Base-by-base conservation (phyloP, 2,113 vertebrate genomes). In the Cricetomys ansorgei region DNA sequence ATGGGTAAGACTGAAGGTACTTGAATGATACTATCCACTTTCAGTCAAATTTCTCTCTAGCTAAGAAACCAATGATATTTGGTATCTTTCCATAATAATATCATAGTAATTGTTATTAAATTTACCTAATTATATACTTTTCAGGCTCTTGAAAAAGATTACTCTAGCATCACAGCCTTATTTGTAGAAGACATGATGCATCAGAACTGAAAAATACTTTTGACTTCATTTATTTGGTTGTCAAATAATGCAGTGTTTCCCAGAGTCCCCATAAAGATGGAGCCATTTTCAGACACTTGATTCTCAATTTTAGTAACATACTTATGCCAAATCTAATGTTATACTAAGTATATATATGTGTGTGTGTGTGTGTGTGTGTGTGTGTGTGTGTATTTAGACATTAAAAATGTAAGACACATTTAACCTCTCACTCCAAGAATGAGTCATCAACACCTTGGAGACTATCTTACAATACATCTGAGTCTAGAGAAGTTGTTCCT, bases 221-320 rank as follows among this genome's bases (percentile, higher is more conserved):
- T 23, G 6, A n/a, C 50, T 75, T 65, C 25, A 75, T 67, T 53
- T 86, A 37, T 1, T 59, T 34, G 40, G 53, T 89, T 89, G 8
- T 87, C 92, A 93, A 31, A 72, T 59, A 72, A 89, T 50, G 50
- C 27, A 65, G 11, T 43, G 5, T 87, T 91, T 96, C 72, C 92
- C 34, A 53, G n/a, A 43, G 55, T 55, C 3, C 10, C 62, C 15
- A 62, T 59, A 76, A 95, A 89, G 19, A 62, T 59, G 93, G 25
- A 86, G 62, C 3, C 0, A 34, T 65, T 88, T 72, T 80, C 5
- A 62, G 94, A 67, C 9, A 77, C 70, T 95, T 70, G 43, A 90
- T 92, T 89, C 57, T 34, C 94, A 69, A 62, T 91, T 90, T 94
- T 91, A 84, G 19, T 75, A 93, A 31, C 65, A 89, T 1, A 65